phyloP scores from a whole-genome alignment of 2,113 vertebrate species.

The Callithrix jacchus region DNA sequence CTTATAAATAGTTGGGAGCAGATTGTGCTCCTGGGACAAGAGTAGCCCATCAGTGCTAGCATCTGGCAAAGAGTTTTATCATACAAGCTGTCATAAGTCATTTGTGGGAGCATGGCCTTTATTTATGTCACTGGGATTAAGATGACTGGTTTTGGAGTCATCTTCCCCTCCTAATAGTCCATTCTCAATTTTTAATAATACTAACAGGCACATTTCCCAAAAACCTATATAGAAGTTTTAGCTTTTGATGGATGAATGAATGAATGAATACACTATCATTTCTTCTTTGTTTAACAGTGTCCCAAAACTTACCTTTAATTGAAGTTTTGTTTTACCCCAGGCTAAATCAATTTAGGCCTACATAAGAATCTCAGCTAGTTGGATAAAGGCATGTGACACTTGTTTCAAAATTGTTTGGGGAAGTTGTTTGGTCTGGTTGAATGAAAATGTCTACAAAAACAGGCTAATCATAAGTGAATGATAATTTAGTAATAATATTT shows the following conservation, averaged over 20 bases:
- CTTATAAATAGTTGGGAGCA: not conserved
- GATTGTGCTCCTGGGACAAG: not conserved
- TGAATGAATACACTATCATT: not conserved
- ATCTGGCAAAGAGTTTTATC: not conserved
- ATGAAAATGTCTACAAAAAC: not conserved
- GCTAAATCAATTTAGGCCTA: not conserved
- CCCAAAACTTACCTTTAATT: not conserved
- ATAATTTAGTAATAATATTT: not conserved
- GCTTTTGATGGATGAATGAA: not conserved
- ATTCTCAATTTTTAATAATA: not conserved
- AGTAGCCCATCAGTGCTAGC: not conserved
- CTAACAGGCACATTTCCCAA: not conserved
- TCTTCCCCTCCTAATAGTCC: not conserved
- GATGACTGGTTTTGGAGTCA: rapidly evolving
- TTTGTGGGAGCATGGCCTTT: not conserved
- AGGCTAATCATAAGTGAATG: not conserved
- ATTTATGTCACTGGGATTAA: not conserved
- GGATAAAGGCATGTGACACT: not conserved
- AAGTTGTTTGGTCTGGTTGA: not conserved
- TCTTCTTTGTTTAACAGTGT: not conserved
- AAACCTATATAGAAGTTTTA: not conserved
- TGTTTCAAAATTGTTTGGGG: not conserved
- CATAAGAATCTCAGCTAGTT: not conserved
- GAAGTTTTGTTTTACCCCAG: conserved; percentile 41
- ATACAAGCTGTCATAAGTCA: not conserved